Conservation (phyloP, 2,888 invertebrate genomes). For the Spialia ferax region DNA sequence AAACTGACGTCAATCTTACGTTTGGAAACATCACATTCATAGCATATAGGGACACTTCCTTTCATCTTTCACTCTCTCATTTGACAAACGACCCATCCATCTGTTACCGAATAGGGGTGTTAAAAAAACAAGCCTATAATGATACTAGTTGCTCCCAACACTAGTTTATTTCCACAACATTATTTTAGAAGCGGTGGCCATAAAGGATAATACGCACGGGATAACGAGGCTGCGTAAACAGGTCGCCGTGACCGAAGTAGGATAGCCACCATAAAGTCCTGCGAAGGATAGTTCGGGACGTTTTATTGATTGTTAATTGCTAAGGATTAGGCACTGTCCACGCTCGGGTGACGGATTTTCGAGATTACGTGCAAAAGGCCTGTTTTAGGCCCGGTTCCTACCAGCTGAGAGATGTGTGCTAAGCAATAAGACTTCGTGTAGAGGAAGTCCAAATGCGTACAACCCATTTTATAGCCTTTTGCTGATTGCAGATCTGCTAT, state of each 20-base stretch:
- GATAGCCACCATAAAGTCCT: slow-evolving; percentile 49
- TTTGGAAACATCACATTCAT: too few species aligned
- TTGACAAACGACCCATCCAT: slow-evolving; percentile 46
- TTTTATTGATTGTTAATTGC: slow-evolving; percentile 54
- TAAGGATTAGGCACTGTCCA: slow-evolving; percentile 42
- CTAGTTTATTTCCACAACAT: slow-evolving; percentile 61
- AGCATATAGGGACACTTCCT: too few species aligned
- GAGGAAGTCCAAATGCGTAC: too few species aligned
- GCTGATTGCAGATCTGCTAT: too few species aligned
- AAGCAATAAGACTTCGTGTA: too few species aligned
- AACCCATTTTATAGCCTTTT: too few species aligned
- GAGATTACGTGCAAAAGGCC: slow-evolving; percentile 33
- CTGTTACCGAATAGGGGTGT: slow-evolving; percentile 44
- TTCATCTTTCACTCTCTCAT: too few species aligned
- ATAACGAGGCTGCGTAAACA: slow-evolving; percentile 56
- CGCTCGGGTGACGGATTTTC: slow-evolving; percentile 34
- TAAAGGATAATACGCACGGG: slow-evolving; percentile 64
- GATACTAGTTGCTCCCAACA: slow-evolving; percentile 60
- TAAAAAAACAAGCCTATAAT: slow-evolving; percentile 51
- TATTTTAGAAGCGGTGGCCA: slow-evolving; percentile 55
- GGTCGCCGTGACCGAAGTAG: slow-evolving; percentile 44
- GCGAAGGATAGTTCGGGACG: slow-evolving; percentile 44
- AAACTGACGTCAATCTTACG: too few species aligned
- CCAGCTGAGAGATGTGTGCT: too few species aligned
- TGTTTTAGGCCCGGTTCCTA: too few species aligned